Conservation (phyloP, 2,113 vertebrate genomes). For the Drymodes brunneopygia region DNA sequence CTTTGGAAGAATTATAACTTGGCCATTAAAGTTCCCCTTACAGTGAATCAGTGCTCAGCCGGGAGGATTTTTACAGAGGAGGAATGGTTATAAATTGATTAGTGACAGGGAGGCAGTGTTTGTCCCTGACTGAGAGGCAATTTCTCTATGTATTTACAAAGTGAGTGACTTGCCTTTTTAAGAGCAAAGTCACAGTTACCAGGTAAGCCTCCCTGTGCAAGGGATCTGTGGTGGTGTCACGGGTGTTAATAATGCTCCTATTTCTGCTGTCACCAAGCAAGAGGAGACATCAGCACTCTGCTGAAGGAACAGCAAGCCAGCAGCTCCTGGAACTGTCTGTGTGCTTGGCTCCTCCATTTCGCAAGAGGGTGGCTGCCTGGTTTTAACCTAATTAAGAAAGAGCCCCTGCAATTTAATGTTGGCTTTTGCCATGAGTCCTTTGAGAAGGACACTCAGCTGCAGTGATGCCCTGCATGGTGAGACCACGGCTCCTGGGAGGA, state of each 20-base stretch:
- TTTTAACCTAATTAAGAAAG: background rate
- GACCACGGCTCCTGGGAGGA: background rate
- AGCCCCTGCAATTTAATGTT: background rate
- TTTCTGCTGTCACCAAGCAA: background rate
- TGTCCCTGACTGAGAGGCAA: background rate
- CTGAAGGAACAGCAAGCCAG: background rate
- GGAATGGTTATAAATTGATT: background rate
- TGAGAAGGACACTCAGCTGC: background rate
- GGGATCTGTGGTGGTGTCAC: background rate
- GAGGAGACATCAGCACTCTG: background rate
- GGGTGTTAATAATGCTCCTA: background rate
- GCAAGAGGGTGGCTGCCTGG: background rate
- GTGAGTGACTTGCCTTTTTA: background rate
- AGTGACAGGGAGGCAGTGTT: background rate
- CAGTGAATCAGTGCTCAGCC: conserved; percentile 3
- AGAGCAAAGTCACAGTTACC: background rate
- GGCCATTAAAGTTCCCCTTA: background rate
- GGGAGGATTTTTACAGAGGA: background rate
- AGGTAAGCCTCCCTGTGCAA: background rate
- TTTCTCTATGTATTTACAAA: background rate
- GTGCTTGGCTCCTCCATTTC: background rate
- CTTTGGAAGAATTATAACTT: conserved; percentile 27
- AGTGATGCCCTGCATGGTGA: accelerated
- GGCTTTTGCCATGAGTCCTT: background rate
- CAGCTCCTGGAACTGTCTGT: background rate